These are phyloP conservation scores for Drosophila kanekoi DNA, from an alignment of 2,888 invertebrate species.

Conservation along the genomic window DNA sequence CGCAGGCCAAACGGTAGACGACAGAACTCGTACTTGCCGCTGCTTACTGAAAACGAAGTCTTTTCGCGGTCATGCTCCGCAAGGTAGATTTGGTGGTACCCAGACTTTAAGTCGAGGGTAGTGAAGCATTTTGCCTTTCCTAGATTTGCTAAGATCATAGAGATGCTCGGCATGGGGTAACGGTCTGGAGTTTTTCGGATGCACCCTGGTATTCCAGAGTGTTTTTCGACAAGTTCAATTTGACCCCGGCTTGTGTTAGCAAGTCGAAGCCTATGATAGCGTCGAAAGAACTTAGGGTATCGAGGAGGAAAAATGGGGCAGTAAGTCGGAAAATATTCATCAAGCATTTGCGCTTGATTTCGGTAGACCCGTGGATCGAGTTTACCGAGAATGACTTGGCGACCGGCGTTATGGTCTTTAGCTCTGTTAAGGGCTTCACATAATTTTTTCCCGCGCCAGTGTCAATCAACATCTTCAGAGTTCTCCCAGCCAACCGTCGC, in stretches of 20 bases:
- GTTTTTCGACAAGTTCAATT: slow-evolving; percentile 1
- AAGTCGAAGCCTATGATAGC: too few relatives aligned
- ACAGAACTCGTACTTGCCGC: slow-evolving; percentile 79
- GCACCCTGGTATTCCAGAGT: too few relatives aligned
- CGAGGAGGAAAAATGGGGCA: slow-evolving; percentile 5
- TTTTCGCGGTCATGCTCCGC: slow-evolving; percentile 17
- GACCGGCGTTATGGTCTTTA: slow-evolving; percentile 13
- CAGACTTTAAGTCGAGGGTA: slow-evolving; percentile 27
- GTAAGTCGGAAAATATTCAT: neutral
- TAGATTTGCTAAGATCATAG: slow-evolving; percentile 39
- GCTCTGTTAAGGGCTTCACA: slow-evolving; percentile 19
- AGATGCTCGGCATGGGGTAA: slow-evolving; percentile 81
- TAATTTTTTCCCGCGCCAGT: slow-evolving; percentile 18
- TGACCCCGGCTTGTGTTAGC: neutral
- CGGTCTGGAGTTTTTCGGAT: slow-evolving; percentile 47
- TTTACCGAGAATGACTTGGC: slow-evolving; percentile 15
- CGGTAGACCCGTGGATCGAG: slow-evolving; percentile 32
- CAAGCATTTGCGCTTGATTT: slow-evolving; percentile 22
- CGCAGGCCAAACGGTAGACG: slow-evolving; percentile 83
- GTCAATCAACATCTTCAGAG: slow-evolving; percentile 21
- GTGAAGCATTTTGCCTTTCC: slow-evolving; percentile 75
- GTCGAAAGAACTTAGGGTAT: neutral
- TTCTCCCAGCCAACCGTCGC: slow-evolving; percentile 28
- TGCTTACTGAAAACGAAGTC: slow-evolving; percentile 7
- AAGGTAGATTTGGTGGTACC: too few relatives aligned